Conservation (phyloP, 2,888 invertebrate species). For the Napeogenes sylphis region DNA sequence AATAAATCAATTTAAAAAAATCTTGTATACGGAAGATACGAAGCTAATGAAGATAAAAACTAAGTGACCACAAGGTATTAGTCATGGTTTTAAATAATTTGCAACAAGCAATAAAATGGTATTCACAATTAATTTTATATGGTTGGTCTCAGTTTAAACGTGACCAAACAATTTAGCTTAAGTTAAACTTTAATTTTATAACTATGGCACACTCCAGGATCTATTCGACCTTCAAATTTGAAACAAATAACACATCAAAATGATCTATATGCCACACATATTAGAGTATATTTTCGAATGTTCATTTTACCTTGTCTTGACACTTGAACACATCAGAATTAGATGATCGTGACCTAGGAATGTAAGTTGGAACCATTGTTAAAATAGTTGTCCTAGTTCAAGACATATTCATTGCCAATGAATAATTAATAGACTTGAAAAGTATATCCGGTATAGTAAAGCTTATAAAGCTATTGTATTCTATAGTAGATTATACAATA, state of each 20-base stretch:
- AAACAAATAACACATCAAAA: constrained; percentile 13
- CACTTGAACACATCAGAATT: constrained; percentile 33
- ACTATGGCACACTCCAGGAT: constrained; percentile 56
- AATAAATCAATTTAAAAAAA: background rate
- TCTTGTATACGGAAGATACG: background rate
- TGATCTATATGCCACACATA: constrained; percentile 1
- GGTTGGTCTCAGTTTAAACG: constrained; percentile 52
- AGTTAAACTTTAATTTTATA: constrained; percentile 54
- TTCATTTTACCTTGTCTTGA: too few relatives aligned
- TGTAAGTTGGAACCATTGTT: constrained; percentile 38
- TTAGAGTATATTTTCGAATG: constrained; percentile 21
- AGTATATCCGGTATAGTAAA: background rate
- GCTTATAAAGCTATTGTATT: background rate
- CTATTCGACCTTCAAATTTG: constrained; percentile 17
- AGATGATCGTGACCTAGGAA: constrained; percentile 63
- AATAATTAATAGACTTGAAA: background rate
- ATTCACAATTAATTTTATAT: constrained; percentile 33
- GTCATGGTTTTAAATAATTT: constrained; percentile 16
- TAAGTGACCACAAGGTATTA: background rate
- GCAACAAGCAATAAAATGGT: constrained; percentile 10
- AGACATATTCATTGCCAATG: constrained; percentile 6
- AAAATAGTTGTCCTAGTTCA: constrained; percentile 7
- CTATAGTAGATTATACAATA: too few relatives aligned
- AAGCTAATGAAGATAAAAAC: constrained; percentile 8
- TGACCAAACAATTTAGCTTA: constrained; percentile 60